phyloP scores from a whole-genome alignment of 2,797 vertebrate genomes.

The Triplophysa bombifrons region DNA sequence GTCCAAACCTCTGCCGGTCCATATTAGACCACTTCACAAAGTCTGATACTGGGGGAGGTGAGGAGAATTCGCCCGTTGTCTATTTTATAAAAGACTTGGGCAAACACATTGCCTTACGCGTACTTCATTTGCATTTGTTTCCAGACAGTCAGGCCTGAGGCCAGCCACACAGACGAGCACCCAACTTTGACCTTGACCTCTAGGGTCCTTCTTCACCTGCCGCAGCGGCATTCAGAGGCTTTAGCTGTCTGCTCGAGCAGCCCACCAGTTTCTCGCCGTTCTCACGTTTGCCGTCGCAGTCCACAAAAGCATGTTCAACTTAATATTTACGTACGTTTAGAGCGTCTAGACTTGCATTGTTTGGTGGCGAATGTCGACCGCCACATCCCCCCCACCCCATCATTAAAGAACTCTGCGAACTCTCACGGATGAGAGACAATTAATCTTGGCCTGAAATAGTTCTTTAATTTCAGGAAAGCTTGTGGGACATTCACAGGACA shows the following conservation, averaged over 20 bases:
- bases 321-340: slow-evolving; percentile 48
- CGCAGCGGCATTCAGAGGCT: slow-evolving; percentile 59
- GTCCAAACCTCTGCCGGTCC: no score
- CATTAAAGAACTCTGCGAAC: slow-evolving; percentile 16
- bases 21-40: slow-evolving; percentile 1
- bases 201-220: slow-evolving; percentile 78
- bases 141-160: slow-evolving; percentile 39
- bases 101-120: slow-evolving; percentile 40
- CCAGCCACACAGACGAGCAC: slow-evolving; percentile 29
- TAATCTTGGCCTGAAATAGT: slow-evolving; percentile 14
- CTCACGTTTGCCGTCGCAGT: slow-evolving; percentile 70
- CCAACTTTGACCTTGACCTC: slow-evolving; percentile 80
- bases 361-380: neutral
- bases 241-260: slow-evolving; percentile 4
- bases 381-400: neutral
- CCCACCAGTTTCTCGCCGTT: slow-evolving; percentile 70
- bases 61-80: neutral
- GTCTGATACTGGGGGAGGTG: slow-evolving; percentile 18
- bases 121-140: slow-evolving; percentile 52
- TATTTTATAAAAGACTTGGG: slow-evolving; percentile 43
- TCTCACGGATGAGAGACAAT: neutral
- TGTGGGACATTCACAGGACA: neutral
- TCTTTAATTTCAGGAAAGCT: slow-evolving; percentile 7
- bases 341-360: slow-evolving; percentile 46
- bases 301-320: slow-evolving; percentile 33